Base-by-base conservation (phyloP, 2,113 vertebrate genomes). In the Spilogale gracilis region DNA sequence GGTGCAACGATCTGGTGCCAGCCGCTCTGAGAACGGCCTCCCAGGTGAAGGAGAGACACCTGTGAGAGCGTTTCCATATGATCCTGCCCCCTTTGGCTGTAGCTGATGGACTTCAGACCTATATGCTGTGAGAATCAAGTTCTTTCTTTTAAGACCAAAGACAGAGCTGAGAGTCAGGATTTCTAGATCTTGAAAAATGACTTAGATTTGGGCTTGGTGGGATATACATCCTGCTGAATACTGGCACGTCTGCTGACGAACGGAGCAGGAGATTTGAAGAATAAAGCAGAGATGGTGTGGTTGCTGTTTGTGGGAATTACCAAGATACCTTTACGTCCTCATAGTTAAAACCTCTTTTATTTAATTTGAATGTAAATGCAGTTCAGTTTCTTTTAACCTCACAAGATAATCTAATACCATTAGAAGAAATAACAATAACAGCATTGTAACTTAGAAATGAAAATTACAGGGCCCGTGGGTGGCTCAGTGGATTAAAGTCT, bases 391-490 rank as follows among this genome's bases (percentile, higher is more conserved):
- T 96, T 91, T 94, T 61, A 56, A 32, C 48, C 23, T 95, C 27
- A 23, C 10, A 58, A 52, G 38, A 79, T 93, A 91, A 54, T 76
- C 71, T 83, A 54, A 81, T 74, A 45, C n/a, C 56, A 80, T 74
- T 65, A 43, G 60, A 82, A 79, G 52, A 95, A 52, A 95, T 69
- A 92, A 85, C 76, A 8, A n/a, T 73, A 79, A 80, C 5, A 86
- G 5, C 84, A 61, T 20, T 81, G 17, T 85, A 94, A 88, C 65
- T 96, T 74, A 79, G 83, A 94, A 85, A 74, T 94, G 23, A 50
- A 89, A 89, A 80, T 82, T 71, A 23, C 13, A 10, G 38, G 38
- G 38, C 38, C 38, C 38, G 38, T 38, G 38, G 38, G 38, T 38
- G 38, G 38, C 38, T 38, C 38, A 38, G 38, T 38, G 38, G 38